Evolutionary conservation across 2,113 vertebrate species (phyloP), one percentile per base, ranked within the genome.

Genomic region (Hippocampus zosterae): DNA sequence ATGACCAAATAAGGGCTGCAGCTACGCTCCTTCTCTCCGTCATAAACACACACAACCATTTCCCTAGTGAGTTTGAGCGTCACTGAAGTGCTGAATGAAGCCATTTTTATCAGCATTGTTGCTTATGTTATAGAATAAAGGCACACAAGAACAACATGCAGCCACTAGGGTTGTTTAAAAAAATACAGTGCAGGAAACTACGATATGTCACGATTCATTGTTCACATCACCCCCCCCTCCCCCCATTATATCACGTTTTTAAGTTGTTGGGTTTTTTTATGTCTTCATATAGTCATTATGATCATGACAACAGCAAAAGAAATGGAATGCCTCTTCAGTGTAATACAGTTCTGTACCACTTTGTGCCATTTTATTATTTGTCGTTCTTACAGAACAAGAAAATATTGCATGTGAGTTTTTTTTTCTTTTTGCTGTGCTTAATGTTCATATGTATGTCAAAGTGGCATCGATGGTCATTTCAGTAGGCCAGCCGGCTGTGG

Each of bases 1-100:
- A 77, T 75, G 76, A 75, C 89, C 87, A 88, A 88, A 85, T 78
- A 88, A 79, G 85, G 88, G 69, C 63, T 72, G 84, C 67, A 72
- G 59, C 67, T 73, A 80, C 18, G 7, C 15, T 65, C 8, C 50
- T 72, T 74, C 44, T 67, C 77, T 74, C 50, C 18, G 74, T 73
- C 65, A 37, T 71, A 84, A 80, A 85, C 75, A 76, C 74, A 73
- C 83, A 83, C 78, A 86, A 74, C 81, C 50, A 68, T 68, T 76
- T 74, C 74, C 78, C 83, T 80, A 23, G 71, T 85, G 81, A 79
- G 80, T 74, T 82, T 53, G 55, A 75, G 80, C 78, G 75, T 78
- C 70, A 44, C 73, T 48, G 72, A 82, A 81, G 68, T 41, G 68
- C 69, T 76, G 74, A 87, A 84, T 77, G 80, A 63, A 84, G 78